phyloP scores from a whole-genome alignment of 2,888 invertebrate genomes.

The Amiota minor region DNA sequence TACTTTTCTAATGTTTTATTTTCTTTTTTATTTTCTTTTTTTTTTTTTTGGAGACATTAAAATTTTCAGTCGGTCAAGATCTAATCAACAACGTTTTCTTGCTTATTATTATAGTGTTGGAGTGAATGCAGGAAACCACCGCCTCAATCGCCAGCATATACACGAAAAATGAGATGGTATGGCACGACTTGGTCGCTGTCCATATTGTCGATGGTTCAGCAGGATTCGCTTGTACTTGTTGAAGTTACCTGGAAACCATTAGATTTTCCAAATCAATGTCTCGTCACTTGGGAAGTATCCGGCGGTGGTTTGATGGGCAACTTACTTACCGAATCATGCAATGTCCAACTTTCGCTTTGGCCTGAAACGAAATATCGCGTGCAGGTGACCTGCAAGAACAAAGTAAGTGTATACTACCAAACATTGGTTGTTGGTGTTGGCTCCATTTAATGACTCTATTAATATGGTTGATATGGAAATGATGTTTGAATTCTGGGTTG shows the following conservation, averaged over 20 bases:
- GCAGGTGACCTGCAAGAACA: conserved; percentile 73
- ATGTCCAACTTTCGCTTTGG: conserved; percentile 72
- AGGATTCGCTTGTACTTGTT: conserved; percentile 71
- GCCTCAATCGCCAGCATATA: conserved; percentile 2
- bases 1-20: not conserved
- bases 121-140: conserved; percentile 22
- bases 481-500: too few species aligned
- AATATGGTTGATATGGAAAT: too few species aligned
- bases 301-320: conserved; percentile 73
- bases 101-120: conserved; percentile 18
- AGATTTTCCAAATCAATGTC: conserved; percentile 67
- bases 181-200: conserved; percentile 11
- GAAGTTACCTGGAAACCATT: conserved; percentile 72
- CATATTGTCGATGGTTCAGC: conserved; percentile 49
- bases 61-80: not conserved
- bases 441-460: too few species aligned
- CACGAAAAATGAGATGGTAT: conserved; percentile 5
- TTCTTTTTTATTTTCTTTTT: conserved; percentile 1
- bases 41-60: not conserved
- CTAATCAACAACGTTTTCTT: too few species aligned
- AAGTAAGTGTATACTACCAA: conserved; percentile 61
- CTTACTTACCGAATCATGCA: conserved; percentile 71
- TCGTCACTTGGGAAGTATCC: conserved; percentile 73
- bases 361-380: conserved; percentile 73
- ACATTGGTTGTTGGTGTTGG: too few species aligned